Evolutionary conservation across 2,113 vertebrate species (phyloP), one percentile per base, ranked within the genome.

Genomic region (Oreocharis arfaki): DNA sequence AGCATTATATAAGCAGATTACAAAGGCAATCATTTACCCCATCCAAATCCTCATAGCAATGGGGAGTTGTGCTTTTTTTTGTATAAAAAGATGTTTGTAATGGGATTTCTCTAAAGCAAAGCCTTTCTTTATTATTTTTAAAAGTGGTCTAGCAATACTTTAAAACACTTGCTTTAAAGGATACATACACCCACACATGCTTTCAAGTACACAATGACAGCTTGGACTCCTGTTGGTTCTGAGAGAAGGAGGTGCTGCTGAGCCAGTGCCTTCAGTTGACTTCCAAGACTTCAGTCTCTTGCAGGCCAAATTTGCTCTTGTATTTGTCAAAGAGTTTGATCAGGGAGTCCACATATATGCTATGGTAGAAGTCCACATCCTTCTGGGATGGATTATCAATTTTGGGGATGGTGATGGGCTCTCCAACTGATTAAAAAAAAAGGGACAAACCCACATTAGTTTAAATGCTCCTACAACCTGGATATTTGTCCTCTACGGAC

Each of bases 391-490:
- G 99, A 7, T 98, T 97, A 59, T 98, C 98, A 0, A 98, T 98
- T 97, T 98, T 99, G 65, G 99, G 99, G 74, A 99, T 97, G 3
- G 99, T 99, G 97, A 99, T 99, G 46, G 99, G 99, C 80, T 99
- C 99, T 9, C 99, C 99, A 85, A 99, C 99, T 99, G 90, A 46
- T 22, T 16, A 80, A 84, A 57, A 71, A 16, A 78, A 71, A 16
- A 78, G n/a, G 39, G 59, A 71, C 46, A 96, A 37, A 92, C 23
- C 8, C 55, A 35, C 1, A 2, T 96, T 88, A 96, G 56, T 11
- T 44, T 68, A 33, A 50, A 35, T 17, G 24, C 6, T 79, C 17
- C 41, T 39, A 71, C 7, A 67, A 8, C 42, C 42, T 71, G 18
- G 39, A 39, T 41, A 24, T 64, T 21, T 39, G 14, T 33, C 14